Evolutionary conservation across 64 coral and sea anemone species (phyloP).

Genomic region (Actinia tenebrosa): DNA sequence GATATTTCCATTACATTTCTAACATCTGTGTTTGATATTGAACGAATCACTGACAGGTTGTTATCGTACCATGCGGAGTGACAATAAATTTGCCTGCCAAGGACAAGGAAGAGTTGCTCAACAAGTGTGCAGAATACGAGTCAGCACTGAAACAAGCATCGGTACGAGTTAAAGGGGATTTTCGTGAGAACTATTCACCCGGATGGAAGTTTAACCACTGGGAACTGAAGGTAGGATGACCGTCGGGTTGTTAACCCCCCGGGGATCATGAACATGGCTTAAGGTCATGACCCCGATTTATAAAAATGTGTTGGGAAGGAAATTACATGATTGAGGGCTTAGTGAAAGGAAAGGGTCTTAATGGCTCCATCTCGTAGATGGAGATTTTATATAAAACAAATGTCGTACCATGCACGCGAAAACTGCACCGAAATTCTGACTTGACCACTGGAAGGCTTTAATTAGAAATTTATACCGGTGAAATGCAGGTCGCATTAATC

Average conservation of each 20-base stretch:
- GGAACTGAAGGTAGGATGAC: constrained; percentile 84
- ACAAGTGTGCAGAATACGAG: constrained; percentile 70
- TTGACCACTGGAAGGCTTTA: neutral
- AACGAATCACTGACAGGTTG: constrained; percentile 25
- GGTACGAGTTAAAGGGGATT: constrained; percentile 73
- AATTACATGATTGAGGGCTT: neutral
- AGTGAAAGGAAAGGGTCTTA: neutral
- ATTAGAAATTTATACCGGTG: too few species aligned
- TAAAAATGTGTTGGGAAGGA: neutral
- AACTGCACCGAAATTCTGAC: neutral
- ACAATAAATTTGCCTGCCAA: constrained; percentile 59
- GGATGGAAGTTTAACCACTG: constrained; percentile 99
- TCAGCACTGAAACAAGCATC: constrained; percentile 45
- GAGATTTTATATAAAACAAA: neutral
- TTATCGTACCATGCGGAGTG: constrained; percentile 91
- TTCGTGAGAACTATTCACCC: constrained; percentile 84
- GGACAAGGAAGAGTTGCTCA: constrained; percentile 54
- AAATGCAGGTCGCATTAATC: too few species aligned
- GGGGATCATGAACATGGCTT: neutral
- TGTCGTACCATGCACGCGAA: neutral
- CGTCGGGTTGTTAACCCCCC: neutral
- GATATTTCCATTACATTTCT: neutral
- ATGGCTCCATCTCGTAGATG: neutral
- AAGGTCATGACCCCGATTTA: neutral
- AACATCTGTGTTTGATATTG: neutral